These are phyloP conservation scores for Mobula hypostoma DNA, from an alignment of 2,113 vertebrate genomes.

Conservation along the genomic window DNA sequence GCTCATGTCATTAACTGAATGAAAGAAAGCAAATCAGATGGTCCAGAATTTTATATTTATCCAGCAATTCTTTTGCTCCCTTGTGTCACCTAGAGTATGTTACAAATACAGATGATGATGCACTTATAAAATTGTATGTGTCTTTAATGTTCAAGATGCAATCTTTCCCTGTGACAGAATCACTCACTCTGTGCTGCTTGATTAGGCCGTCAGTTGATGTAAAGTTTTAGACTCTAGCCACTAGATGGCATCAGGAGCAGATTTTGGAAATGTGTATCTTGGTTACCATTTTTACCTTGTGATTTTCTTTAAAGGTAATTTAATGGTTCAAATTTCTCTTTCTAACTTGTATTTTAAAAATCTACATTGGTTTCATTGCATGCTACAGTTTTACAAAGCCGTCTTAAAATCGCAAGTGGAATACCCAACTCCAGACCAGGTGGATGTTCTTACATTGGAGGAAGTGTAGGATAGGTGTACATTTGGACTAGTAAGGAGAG, in stretches of 20 bases:
- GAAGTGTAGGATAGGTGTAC: no score
- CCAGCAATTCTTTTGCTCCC: neutral
- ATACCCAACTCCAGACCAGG: no score
- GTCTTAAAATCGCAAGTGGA: no score
- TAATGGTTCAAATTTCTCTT: neutral
- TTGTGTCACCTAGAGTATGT: neutral
- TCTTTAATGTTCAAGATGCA: neutral
- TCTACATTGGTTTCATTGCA: neutral
- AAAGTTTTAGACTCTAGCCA: neutral
- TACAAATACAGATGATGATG: neutral
- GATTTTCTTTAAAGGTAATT: neutral
- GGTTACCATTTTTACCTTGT: neutral
- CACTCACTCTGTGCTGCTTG: neutral
- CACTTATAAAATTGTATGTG: neutral
- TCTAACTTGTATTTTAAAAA: neutral
- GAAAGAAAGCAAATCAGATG: neutral
- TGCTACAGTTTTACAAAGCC: no score
- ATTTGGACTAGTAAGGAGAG: no score
- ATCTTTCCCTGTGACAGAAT: neutral
- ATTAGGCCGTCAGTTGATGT: neutral
- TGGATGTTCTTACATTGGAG: no score
- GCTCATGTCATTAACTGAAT: neutral
- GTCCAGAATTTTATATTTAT: neutral
- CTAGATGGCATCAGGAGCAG: neutral
- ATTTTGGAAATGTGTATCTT: neutral